phyloP scores from a whole-genome alignment of 2,888 invertebrate genomes.

The Metallyticus violacea region DNA sequence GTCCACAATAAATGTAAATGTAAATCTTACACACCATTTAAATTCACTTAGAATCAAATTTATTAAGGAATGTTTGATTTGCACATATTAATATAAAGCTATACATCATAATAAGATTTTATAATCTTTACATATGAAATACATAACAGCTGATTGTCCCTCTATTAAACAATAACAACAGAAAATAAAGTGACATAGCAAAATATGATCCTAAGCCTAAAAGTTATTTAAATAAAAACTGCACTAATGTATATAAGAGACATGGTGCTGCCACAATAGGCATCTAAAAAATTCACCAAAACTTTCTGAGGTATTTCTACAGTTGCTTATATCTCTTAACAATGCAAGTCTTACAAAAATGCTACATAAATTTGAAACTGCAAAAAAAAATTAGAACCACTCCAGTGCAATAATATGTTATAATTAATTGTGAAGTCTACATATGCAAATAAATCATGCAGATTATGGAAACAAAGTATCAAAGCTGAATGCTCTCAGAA shows the following conservation, averaged over 20 bases:
- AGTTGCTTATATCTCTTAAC: background rate
- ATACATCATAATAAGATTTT: no score
- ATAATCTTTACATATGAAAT: background rate
- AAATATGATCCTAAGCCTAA: background rate
- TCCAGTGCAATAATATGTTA: background rate
- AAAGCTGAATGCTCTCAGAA: no score
- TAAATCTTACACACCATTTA: no score
- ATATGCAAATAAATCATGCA: background rate
- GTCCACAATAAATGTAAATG: no score
- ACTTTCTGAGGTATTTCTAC: background rate
- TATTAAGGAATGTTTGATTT: no score
- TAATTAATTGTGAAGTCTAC: background rate
- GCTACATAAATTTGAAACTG: background rate
- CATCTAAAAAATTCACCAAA: background rate
- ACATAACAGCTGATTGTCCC: background rate
- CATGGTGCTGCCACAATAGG: background rate
- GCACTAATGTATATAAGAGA: no score
- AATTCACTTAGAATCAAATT: no score
- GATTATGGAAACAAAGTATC: no score
- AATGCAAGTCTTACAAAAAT: background rate
- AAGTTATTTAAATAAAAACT: background rate
- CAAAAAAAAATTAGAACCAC: background rate
- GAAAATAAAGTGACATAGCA: no score
- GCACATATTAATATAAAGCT: no score
- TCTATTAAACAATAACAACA: background rate